Base-by-base conservation (phyloP, 2,888 invertebrate species). In the Napeogenes inachia region DNA sequence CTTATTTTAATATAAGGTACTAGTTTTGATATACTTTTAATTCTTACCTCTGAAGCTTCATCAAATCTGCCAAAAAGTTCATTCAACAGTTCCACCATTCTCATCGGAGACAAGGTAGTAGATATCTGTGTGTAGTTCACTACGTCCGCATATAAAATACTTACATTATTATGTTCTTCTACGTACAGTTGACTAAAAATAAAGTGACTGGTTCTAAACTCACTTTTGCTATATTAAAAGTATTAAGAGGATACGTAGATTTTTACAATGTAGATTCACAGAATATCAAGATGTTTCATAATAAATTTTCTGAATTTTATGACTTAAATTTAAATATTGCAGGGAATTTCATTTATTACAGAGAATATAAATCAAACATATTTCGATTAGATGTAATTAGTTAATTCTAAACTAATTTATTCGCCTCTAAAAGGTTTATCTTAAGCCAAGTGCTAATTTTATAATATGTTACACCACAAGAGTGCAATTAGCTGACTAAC, bases 81-180 rank as follows among this genome's bases (percentile, higher is more conserved):
- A 75, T 98, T 97, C 13, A 98, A 86, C 0, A 97, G 95, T 77
- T 96, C 96, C 3, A 98, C 96, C 71, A 98, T 92, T 67, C 95
- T 94, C 77, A 94, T 93, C 0, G 97, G 95, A 0, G 95, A 94
- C 60, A 98, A 82, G 1, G 95, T 94, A 0, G 95, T 95, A 0
- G 98, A 97, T 84, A 97, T 92, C 72, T 94, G 94, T 0, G 98
- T 98, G 76, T 97, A 98, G 84, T 98, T 97, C 0, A 98, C 98
- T 55, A 98, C 97, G 81, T 98, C 98, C 0, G 98, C 98, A 77
- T 97, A 98, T 45, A 98, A 85, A 68, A 98, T 96, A 71, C 96
- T 95, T 2, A 98, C 98, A 77, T 97, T 95, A 13, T 95, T 93
- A 77, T 98, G 97, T 46, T 94, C 94, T 82, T 97, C 96, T 0